Conservation (phyloP, 2,888 invertebrate species). For the Hypselothyrea guttata region DNA sequence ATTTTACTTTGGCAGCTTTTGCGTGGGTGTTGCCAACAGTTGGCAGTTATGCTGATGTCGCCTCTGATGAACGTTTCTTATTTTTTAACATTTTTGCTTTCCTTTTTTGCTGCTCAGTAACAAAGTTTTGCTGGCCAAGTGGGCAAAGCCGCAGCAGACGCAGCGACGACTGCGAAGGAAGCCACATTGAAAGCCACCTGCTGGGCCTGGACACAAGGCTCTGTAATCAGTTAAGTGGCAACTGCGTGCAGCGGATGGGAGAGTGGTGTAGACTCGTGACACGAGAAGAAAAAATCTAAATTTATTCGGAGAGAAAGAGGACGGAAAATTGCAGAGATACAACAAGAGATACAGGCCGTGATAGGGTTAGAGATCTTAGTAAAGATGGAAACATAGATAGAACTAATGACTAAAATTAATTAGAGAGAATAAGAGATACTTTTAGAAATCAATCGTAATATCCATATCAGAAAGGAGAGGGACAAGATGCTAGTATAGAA, state of each 20-base stretch:
- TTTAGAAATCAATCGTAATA: too few species aligned
- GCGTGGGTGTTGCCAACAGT: conserved; percentile 58
- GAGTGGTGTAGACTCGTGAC: conserved; percentile 4
- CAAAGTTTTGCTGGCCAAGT: conserved; percentile 30
- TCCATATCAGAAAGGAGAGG: too few species aligned
- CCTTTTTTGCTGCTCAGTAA: conserved; percentile 21
- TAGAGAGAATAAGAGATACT: too few species aligned
- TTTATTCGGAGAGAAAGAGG: not conserved
- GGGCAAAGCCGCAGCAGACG: conserved; percentile 60
- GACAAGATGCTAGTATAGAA: too few species aligned
- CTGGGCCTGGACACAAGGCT: conserved; percentile 74
- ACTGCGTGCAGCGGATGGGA: not conserved
- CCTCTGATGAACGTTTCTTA: conserved; percentile 24
- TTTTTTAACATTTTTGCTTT: not conserved
- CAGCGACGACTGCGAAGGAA: conserved; percentile 45
- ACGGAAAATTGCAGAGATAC: too few species aligned
- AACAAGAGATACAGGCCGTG: too few species aligned
- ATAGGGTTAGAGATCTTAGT: too few species aligned
- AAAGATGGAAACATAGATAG: too few species aligned
- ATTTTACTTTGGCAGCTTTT: not conserved
- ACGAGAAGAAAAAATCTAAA: not conserved
- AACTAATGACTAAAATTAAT: too few species aligned
- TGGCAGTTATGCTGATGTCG: conserved; percentile 49
- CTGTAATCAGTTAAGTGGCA: conserved; percentile 71
- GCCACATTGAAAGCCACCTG: conserved; percentile 70